These are phyloP conservation scores for Pomatostomus ruficeps DNA, from an alignment of 2,113 vertebrate genomes.

Conservation along the genomic window DNA sequence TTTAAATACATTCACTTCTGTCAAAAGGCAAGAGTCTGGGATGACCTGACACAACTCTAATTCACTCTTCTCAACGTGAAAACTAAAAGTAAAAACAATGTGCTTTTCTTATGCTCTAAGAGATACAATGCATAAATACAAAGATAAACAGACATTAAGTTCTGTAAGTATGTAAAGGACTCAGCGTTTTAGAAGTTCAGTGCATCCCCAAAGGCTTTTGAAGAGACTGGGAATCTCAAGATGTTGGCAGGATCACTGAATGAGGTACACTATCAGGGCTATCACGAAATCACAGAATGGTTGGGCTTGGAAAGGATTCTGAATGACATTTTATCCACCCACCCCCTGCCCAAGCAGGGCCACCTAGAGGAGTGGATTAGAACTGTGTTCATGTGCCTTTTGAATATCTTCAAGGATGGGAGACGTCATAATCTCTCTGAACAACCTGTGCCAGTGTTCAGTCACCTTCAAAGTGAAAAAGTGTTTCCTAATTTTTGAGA, in stretches of 20 bases:
- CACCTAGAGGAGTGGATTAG: not conserved
- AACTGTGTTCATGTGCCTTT: not conserved
- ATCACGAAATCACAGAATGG: not conserved
- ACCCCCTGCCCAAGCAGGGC: not conserved
- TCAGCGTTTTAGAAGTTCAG: not conserved
- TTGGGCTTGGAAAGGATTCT: not conserved
- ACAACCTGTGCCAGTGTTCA: accelerated
- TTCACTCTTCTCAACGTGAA: not conserved
- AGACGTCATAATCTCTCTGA: not conserved
- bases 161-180: not conserved
- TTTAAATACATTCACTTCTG: not conserved
- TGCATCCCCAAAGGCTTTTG: not conserved
- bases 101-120: not conserved
- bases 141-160: not conserved
- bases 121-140: not conserved
- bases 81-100: not conserved
- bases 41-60: not conserved
- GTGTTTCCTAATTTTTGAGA: not conserved
- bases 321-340: not conserved
- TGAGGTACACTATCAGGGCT: not conserved
- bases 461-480: not conserved
- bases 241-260: not conserved
- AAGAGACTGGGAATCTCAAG: not conserved
- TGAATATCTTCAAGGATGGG: not conserved
- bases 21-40: not conserved